phyloP scores from a whole-genome alignment of 1,140 invertebrate species.

The Nylanderia fulva region DNA sequence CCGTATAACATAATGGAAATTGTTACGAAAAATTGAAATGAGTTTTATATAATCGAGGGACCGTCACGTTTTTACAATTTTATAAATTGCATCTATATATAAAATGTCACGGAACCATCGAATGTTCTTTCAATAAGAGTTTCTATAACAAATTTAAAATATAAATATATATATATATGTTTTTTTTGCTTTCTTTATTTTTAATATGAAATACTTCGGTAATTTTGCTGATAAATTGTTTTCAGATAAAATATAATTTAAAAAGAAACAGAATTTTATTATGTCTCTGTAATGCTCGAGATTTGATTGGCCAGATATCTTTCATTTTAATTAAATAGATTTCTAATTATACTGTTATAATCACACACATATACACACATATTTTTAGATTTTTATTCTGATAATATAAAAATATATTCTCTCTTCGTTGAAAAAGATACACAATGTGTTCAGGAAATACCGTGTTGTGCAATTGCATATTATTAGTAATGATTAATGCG shows the following conservation, averaged over 20 bases:
- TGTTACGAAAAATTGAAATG: background rate
- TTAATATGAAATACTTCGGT: background rate
- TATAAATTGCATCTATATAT: background rate
- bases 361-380: no score
- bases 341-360: background rate
- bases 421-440: background rate
- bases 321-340: slow-evolving; percentile 10
- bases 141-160: background rate
- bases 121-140: background rate
- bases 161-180: no score
- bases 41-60: background rate
- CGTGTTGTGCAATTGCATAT: background rate
- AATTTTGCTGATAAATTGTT: no score
- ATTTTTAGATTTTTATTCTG: background rate
- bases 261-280: no score
- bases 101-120: background rate
- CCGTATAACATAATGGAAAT: background rate
- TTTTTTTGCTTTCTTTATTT: background rate
- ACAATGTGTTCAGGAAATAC: background rate
- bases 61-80: background rate
- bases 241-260: no score
- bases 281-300: no score
- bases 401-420: background rate
- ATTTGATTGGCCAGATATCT: no score
- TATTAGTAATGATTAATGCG: background rate